phyloP scores from a whole-genome alignment of 2,113 vertebrate species.

The Neolamprologus ventralis region DNA sequence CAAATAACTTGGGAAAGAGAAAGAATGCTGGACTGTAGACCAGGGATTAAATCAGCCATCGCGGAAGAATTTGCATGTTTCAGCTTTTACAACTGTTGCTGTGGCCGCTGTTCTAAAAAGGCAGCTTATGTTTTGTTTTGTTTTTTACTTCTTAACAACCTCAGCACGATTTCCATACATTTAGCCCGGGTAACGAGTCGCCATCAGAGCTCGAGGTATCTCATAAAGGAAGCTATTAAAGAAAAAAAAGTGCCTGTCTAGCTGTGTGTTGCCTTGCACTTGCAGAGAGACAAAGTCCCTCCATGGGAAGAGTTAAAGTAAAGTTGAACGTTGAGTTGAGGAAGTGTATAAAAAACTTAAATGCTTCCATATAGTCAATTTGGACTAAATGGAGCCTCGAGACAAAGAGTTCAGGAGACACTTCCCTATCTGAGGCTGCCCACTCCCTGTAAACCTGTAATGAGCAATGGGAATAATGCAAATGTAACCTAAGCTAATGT shows the following conservation, averaged over 20 bases:
- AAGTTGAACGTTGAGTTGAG: background rate
- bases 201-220: background rate
- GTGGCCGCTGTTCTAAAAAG: background rate
- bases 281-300: background rate
- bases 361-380: background rate
- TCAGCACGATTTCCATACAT: background rate
- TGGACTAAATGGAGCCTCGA: background rate
- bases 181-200: background rate
- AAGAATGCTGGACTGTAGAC: slow-evolving; percentile 26
- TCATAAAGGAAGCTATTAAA: background rate
- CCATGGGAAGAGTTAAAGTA: background rate
- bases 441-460: background rate
- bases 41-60: slow-evolving; percentile 17
- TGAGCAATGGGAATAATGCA: background rate
- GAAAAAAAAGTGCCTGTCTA: background rate
- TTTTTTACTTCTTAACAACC: background rate
- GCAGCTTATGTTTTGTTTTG: background rate
- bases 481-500: background rate
- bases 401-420: background rate
- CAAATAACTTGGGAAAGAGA: background rate
- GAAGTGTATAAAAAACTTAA: background rate
- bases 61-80: slow-evolving; percentile 39
- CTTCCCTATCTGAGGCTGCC: background rate
- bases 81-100: slow-evolving; percentile 37
- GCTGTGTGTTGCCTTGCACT: background rate